Evolutionary conservation across 2,888 invertebrate species (phyloP).

Genomic region (Brachyptera risi): DNA sequence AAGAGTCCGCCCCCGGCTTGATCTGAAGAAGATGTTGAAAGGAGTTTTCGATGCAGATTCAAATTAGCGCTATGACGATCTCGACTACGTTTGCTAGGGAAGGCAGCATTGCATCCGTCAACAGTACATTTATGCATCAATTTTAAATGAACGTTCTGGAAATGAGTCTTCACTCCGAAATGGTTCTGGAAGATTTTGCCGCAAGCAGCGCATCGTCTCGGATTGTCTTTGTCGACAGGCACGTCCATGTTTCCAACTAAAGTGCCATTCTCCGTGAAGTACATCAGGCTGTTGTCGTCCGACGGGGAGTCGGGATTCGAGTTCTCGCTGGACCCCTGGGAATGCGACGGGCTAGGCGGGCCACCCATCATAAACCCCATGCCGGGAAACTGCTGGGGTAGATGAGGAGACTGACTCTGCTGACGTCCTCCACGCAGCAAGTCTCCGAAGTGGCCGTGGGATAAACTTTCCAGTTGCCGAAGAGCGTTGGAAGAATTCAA

Average conservation of each 20-base stretch:
- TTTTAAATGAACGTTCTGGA: conserved; percentile 92
- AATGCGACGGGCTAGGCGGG: conserved; percentile 57
- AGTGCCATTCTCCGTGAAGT: conserved; percentile 64
- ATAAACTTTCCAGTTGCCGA: conserved; percentile 72
- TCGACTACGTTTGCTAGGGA: conserved; percentile 87
- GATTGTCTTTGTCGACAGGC: conserved; percentile 88
- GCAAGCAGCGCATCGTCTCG: conserved; percentile 85
- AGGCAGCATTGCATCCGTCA: conserved; percentile 92
- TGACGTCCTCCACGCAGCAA: conserved; percentile 36
- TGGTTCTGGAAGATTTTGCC: conserved; percentile 91
- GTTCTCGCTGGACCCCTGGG: conserved; percentile 54
- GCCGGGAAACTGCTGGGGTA: conserved; percentile 42
- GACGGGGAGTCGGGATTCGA: conserved; percentile 52
- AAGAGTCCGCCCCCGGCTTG: conserved; percentile 47
- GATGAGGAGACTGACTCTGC: conserved; percentile 28
- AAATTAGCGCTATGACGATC: conserved; percentile 90
- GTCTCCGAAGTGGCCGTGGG: conserved; percentile 69
- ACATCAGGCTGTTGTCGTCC: conserved; percentile 60
- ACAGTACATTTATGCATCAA: conserved; percentile 93
- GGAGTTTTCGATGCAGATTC: conserved; percentile 83
- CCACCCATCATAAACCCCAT: conserved; percentile 50
- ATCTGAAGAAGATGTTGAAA: conserved; percentile 64
- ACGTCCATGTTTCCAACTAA: conserved; percentile 74
- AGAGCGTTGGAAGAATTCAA: conserved; percentile 65
- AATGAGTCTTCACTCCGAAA: conserved; percentile 90